Percentiles rank a stretch among this genome's conserved stretches.
Evolutionary conservation across 2,797 vertebrate genomes (phyloP).

Genomic region (Lates japonicus): DNA sequence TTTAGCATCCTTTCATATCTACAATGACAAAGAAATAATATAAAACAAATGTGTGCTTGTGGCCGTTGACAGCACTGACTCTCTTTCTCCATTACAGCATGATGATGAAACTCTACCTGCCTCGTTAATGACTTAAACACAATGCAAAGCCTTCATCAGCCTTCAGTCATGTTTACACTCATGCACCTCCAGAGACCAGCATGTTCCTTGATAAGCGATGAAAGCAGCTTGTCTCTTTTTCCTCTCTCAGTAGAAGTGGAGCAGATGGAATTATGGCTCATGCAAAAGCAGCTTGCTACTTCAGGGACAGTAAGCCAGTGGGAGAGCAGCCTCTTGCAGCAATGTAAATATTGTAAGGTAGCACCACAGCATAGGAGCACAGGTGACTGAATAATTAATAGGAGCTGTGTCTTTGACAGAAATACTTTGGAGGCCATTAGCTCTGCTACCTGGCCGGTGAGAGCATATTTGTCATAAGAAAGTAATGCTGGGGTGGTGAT

Average conservation of each 20-base stretch:
- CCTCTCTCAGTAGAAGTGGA: constrained; percentile 39
- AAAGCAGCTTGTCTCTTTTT: constrained; percentile 51
- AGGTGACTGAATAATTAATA: constrained; percentile 88
- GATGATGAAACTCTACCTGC: constrained; percentile 50
- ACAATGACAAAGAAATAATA: neutral
- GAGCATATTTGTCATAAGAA: constrained; percentile 82
- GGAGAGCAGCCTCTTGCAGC: constrained; percentile 64
- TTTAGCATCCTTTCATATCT: constrained; percentile 55
- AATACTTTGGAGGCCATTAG: constrained; percentile 85
- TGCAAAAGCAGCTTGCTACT: constrained; percentile 66
- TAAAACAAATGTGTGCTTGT: neutral
- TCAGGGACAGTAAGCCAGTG: constrained; percentile 52
- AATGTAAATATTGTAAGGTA: constrained; percentile 82
- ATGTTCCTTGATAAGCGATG: constrained; percentile 50
- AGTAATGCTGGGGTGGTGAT: constrained; percentile 75
- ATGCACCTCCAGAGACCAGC: constrained; percentile 49
- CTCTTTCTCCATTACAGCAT: constrained; percentile 9
- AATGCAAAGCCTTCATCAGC: constrained; percentile 51
- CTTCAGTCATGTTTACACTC: constrained; percentile 54
- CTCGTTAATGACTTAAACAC: constrained; percentile 68
- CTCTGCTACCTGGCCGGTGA: constrained; percentile 76
- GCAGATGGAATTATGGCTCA: constrained; percentile 68
- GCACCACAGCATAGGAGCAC: constrained; percentile 69
- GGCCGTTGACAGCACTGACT: constrained; percentile 9
- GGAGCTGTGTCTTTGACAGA: constrained; percentile 80